Evolutionary conservation across 1,140 invertebrate species (phyloP), one percentile per base, ranked within the genome.

Genomic region (Anastrepha obliqua): DNA sequence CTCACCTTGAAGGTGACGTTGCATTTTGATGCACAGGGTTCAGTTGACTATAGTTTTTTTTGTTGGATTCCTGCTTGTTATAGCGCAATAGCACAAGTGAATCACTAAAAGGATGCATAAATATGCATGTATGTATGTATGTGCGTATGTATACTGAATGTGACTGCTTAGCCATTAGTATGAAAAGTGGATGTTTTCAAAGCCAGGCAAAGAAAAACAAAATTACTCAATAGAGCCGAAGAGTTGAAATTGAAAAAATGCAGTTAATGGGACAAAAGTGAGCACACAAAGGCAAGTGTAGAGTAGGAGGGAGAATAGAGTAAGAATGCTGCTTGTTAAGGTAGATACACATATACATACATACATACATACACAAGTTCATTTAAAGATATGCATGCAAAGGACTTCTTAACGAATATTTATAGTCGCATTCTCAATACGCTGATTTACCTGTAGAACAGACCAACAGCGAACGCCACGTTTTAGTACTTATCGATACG

Each of bases 371-470:
- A 62, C 17, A 62, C 15, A 62, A 13, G 60, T n/a, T 15, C 17
- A 17, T 62, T 58, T 58, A 58, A 58, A 62, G 2, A 13, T 17
- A 62, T 62, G 60, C 60, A 74, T 47, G 6, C 39, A 47, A 81
- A 81, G 47, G 74, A 81, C 44, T 81, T 55, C 20, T 81, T 55
- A 81, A 81, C 74, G 74, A 81, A 55, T 42, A 81, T 81, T 81
- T 55, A 81, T 81, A 51, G 74, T 9, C 47, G 55, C 74, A 81
- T 20, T 81, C 44, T 81, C 74, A 81, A 81, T 55, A 55, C 70
- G 70, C 17, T 74, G 47, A 55, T 81, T 81, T 81, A 81, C 74
- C 74, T 81, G 74, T 81, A 81, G 42, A 51, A 55, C n/a, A 81
- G 44, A 81, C 74, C 74, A 81, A 81, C 17, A 81, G n/a, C 11